Conservation (phyloP, 1,140 invertebrate species). For the Calliphora vicina region DNA sequence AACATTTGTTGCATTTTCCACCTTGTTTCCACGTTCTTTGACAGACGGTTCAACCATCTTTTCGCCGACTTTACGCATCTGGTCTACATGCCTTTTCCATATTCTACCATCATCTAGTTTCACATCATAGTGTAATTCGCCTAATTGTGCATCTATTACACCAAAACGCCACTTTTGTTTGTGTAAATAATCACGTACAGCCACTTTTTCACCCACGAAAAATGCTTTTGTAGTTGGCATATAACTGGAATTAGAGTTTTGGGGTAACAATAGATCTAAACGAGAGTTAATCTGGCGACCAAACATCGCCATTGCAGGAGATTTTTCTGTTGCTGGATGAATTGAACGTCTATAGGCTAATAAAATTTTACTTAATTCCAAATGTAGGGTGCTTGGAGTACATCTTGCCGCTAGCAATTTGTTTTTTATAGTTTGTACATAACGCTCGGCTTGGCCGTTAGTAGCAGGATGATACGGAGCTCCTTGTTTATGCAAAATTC, state of each 20-base stretch:
- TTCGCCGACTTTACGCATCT: neutral
- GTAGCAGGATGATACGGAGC: no score
- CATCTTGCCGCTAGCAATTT: neutral
- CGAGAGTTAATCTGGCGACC: slow-evolving; percentile 34
- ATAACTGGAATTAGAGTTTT: neutral
- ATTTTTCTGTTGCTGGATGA: slow-evolving; percentile 37
- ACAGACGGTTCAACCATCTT: no score
- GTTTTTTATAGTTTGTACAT: slow-evolving; percentile 33
- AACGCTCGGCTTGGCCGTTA: slow-evolving; percentile 40
- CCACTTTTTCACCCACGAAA: neutral
- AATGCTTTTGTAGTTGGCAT: neutral
- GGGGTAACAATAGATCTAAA: slow-evolving; percentile 3
- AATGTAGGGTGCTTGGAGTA: slow-evolving; percentile 22
- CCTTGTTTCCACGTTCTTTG: no score
- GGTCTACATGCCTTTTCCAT: neutral
- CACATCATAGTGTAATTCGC: neutral
- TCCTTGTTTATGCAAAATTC: no score
- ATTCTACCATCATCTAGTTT: slow-evolving; percentile 1
- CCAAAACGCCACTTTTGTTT: neutral
- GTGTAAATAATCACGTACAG: neutral
- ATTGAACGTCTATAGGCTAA: slow-evolving; percentile 38
- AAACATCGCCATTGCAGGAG: slow-evolving; percentile 38
- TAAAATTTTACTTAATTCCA: slow-evolving; percentile 30
- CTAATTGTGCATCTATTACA: neutral
- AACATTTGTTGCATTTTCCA: no score